Evolutionary conservation across 1,140 invertebrate species (phyloP), one percentile per base, ranked within the genome.

Genomic region (Lineus longissimus): DNA sequence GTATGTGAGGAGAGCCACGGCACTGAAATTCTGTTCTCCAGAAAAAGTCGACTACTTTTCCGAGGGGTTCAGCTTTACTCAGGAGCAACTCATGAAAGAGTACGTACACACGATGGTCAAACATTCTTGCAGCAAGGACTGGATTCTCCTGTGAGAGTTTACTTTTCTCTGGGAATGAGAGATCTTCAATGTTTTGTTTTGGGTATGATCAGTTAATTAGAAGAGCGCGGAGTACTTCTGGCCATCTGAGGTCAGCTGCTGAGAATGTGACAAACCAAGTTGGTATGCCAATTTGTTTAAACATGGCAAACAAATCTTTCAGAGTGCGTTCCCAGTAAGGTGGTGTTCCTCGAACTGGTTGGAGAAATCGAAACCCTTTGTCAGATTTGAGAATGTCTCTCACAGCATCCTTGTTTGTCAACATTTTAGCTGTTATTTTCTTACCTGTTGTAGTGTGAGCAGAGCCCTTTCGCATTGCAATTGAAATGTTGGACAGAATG

Each of bases 11-110:
- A 7, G 61, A 63, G 0, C 67, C 67, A 22, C 67, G 40, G 19
- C 47, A 40, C 22, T 66, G 67, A 43, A 66, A 66, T 58, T 69
- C 67, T n/a, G 54, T 56, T 29, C 64, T 25, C 17, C 59, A 57
- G 36, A 63, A 69, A 41, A 40, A 55, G 31, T 69, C 67, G 13
- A 27, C 11, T 15, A 69, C 33, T 36, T 59, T 51, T 7, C 64
- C 67, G 55, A 60, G 54, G 2, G 66, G 66, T 9, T 23, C 4
- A 9, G 51, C 33, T 22, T 47, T n/a, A 23, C 56, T 55, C 30
- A 30, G 29, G 1, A 68, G 17, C 4, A 68, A 6, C 11, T 63
- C 41, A 4, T 51, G n/a, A n/a, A 51, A 27, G 47, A 51, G 25
- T 51, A 7, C 30, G 27, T 57, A 11, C 4, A 57, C n/a, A 6